Base-by-base conservation (phyloP, 1,140 invertebrate species). In the Papilio polyxenes region DNA sequence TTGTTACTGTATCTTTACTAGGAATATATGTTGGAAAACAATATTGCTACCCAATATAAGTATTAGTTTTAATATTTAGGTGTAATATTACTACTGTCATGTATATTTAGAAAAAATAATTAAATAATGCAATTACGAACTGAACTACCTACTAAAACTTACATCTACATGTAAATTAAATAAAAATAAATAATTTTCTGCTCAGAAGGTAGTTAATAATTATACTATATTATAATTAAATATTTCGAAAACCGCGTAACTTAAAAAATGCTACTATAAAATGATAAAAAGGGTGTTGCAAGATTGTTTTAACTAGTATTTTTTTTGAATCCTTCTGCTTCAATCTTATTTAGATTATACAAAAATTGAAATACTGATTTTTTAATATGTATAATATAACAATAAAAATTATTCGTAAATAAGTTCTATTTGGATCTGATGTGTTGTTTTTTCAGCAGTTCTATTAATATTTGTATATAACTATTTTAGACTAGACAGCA, bases 81-180 rank as follows among this genome's bases (percentile, higher is more conserved):
- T 48, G 9, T 48, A 65, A 48, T 31, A 69, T 20, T 80, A 49
- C 65, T 23, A 69, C 3, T 80, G 40, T 80, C 48, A 44, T 69
- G 56, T 80, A 80, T 59, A 80, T 80, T 23, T 69, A 80, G 59
- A 62, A 77, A 31, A 53, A 23, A 11, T 15, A 23, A 49, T 31
- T 77, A 77, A 49, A 31, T 49, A 77, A 77, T 31, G 75, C 51
- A 77, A 56, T 77, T 37, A 51, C 51, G 75, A 77, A 77, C 75
- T 77, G 75, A 77, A 15, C 17, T 72, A 72, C 4, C 31, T 13
- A 11, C 10, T 69, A 69, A 31, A 13, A 37, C 37, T 72, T 72
- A 72, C 65, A 37, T 40, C 65, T 72, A 72, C 11, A 31, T 65
- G 23, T 65, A 31, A 31, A 13, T 48, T 15, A 13, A 49, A 76